phyloP scores from a whole-genome alignment of 2,113 vertebrate species.

The Perca fluviatilis region DNA sequence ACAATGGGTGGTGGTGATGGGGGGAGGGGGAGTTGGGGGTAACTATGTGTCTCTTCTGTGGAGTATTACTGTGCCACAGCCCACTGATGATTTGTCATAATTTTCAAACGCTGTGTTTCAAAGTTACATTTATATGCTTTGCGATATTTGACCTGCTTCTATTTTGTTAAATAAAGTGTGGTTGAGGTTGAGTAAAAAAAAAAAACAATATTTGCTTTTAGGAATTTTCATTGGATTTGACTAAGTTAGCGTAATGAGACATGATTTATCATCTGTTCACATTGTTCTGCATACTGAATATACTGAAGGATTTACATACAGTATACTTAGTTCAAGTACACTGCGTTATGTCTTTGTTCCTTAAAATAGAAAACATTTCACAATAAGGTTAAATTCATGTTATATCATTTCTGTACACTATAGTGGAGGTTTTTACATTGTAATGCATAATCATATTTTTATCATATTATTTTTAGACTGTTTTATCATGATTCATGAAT shows the following conservation, averaged over 20 bases:
- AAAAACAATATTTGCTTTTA: constrained; percentile 37
- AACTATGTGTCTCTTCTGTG: constrained; percentile 73
- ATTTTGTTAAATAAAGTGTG: constrained; percentile 89
- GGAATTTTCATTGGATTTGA: constrained; percentile 42
- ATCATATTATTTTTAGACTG: background rate
- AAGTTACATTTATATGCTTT: constrained; percentile 86
- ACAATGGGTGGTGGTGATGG: constrained; percentile 5
- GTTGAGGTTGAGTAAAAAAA: constrained; percentile 84
- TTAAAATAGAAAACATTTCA: background rate
- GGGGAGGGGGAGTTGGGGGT: constrained; percentile 20
- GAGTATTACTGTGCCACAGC: constrained; percentile 79
- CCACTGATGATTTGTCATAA: constrained; percentile 80
- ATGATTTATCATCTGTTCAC: constrained; percentile 27
- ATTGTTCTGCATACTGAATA: constrained; percentile 12
- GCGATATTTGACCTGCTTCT: constrained; percentile 87
- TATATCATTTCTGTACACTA: no score
- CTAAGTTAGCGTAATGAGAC: background rate
- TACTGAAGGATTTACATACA: constrained; percentile 3
- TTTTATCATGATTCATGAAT: constrained; percentile 13
- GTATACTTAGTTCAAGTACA: background rate
- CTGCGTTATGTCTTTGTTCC: background rate
- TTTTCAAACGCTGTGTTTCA: constrained; percentile 80
- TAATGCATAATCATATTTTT: background rate
- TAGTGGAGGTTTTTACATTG: background rate
- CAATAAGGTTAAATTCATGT: background rate